Percentiles rank a stretch among this genome's conserved stretches.
Conservation (phyloP, 2,113 vertebrate genomes). For the Australoheros scitulus region DNA sequence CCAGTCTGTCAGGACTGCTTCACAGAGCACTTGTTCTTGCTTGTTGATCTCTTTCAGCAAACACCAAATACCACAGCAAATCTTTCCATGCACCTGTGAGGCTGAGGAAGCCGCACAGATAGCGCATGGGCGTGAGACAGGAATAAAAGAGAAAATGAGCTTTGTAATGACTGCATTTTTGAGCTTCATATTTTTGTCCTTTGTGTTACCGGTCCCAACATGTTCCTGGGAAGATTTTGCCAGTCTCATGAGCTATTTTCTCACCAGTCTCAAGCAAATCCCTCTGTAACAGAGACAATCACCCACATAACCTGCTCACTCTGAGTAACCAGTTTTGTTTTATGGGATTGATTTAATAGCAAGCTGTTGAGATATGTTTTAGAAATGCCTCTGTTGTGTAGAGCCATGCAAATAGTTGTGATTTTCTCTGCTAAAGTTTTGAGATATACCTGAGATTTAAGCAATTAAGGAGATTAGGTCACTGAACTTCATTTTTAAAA, state of each 20-base stretch:
- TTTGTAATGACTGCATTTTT: conserved; percentile 26
- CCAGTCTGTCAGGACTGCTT: conserved; percentile 37
- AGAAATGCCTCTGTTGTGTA: neutral
- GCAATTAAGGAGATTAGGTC: rapidly evolving
- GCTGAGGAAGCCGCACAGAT: conserved; percentile 12
- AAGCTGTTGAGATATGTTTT: neutral
- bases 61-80: conserved; percentile 59
- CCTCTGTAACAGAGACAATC: neutral
- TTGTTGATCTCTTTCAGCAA: conserved; percentile 67
- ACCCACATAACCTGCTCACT: neutral
- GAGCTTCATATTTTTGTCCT: conserved; percentile 2
- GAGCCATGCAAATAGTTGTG: neutral
- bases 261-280: neutral
- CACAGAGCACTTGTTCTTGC: conserved; percentile 66
- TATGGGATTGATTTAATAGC: neutral
- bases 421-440: conserved; percentile 18
- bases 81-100: conserved; percentile 48
- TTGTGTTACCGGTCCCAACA: conserved; percentile 45
- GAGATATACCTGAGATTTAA: neutral
- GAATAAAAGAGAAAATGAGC: conserved; percentile 32
- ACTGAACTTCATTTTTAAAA: neutral
- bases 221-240: conserved; percentile 21
- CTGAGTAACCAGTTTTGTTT: conserved; percentile 3
- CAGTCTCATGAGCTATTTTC: neutral
- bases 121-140: neutral